These are phyloP conservation scores for Drosophila mulleri DNA, from an alignment of 2,888 invertebrate genomes.

Conservation along the genomic window DNA sequence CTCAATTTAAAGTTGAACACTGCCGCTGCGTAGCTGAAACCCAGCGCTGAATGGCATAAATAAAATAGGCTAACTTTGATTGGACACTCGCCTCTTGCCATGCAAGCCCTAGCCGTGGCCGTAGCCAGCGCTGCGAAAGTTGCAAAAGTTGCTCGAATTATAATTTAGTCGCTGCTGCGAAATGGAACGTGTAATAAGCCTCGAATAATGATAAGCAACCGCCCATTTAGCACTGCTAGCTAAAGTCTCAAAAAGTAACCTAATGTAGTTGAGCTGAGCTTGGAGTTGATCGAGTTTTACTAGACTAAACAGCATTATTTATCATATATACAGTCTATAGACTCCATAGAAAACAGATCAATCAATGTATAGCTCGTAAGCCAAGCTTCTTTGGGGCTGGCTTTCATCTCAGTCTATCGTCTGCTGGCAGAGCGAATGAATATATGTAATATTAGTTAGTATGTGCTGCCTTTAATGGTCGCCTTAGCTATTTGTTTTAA, in stretches of 20 bases:
- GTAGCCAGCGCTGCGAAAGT: neutral
- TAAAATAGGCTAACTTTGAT: conserved; percentile 58
- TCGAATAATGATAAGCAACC: conserved; percentile 26
- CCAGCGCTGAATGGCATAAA: conserved; percentile 19
- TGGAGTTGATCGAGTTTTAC: neutral
- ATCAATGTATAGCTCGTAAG: neutral
- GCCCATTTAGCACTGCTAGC: neutral
- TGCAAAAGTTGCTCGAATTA: conserved; percentile 45
- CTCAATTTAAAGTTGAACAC: conserved; percentile 60
- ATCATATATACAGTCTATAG: neutral
- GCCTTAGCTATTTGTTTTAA: conserved; percentile 40
- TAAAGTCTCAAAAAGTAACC: neutral
- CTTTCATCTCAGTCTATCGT: neutral
- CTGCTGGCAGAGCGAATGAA: neutral
- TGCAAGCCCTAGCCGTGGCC: neutral
- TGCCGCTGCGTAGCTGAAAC: conserved; percentile 30
- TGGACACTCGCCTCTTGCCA: conserved; percentile 22
- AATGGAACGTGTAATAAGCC: conserved; percentile 57
- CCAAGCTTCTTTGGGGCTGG: neutral
- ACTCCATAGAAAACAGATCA: neutral
- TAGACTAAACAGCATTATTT: neutral
- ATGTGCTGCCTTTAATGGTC: neutral
- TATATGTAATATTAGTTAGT: neutral
- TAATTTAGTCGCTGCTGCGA: conserved; percentile 46
- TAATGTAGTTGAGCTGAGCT: neutral